phyloP scores from a whole-genome alignment of 2,888 invertebrate species.

The Pandemis corylana region DNA sequence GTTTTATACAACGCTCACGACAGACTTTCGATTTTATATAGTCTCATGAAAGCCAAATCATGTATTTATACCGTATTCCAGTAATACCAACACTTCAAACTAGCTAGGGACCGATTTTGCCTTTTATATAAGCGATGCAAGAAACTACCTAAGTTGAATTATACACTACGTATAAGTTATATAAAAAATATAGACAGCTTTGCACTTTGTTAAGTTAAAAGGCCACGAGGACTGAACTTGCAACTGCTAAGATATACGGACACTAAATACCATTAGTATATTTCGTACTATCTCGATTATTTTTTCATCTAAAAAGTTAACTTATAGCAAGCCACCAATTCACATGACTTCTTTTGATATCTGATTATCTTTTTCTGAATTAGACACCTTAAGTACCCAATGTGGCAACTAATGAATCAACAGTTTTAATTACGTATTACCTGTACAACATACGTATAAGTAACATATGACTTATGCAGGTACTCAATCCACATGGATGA shows the following conservation, averaged over 20 bases:
- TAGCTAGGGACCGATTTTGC: slow-evolving; percentile 16
- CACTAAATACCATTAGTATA: too few species aligned
- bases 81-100: slow-evolving; percentile 14
- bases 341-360: background rate
- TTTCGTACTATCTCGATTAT: background rate
- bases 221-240: background rate
- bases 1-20: slow-evolving; percentile 21
- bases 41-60: slow-evolving; percentile 39
- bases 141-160: background rate
- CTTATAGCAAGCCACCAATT: background rate
- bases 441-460: background rate
- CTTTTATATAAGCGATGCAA: slow-evolving; percentile 12
- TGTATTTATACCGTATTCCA: slow-evolving; percentile 27
- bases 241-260: too few species aligned
- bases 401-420: background rate
- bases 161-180: background rate
- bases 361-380: background rate
- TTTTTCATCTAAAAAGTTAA: background rate
- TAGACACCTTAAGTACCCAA: background rate
- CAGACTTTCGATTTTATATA: slow-evolving; percentile 31
- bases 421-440: too few species aligned
- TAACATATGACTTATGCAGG: slow-evolving; percentile 70
- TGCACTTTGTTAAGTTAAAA: background rate
- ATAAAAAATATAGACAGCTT: background rate
- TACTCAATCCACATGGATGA: slow-evolving; percentile 97